Conservation (phyloP, 2,888 invertebrate species). For the Leptinotarsa juncta region DNA sequence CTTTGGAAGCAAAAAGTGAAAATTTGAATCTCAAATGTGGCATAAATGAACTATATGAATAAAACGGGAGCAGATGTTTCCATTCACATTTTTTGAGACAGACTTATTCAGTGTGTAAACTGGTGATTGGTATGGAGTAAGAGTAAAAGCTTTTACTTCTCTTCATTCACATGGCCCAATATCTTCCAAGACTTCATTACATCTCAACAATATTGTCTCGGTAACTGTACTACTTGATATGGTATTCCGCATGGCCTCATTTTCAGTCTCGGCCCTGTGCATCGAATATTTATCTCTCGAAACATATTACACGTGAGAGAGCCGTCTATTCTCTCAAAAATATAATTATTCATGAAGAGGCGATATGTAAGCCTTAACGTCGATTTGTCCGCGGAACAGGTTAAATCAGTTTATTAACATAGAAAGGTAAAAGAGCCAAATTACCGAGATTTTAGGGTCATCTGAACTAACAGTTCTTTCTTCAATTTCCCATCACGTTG, state of each 20-base stretch:
- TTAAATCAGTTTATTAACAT: conserved; percentile 37
- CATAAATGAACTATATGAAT: too few species aligned
- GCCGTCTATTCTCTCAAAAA: neutral
- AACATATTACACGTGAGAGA: conserved; percentile 4
- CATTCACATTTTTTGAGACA: too few species aligned
- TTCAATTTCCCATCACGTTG: conserved; percentile 3
- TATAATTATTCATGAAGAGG: conserved; percentile 9
- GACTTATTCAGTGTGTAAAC: too few species aligned
- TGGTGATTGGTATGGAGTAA: too few species aligned
- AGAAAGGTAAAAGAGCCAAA: conserved; percentile 33
- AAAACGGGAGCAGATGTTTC: too few species aligned
- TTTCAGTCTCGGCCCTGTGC: neutral
- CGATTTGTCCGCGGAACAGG: conserved; percentile 25
- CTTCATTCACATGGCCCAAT: too few species aligned
- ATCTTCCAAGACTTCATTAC: neutral
- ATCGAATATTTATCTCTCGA: conserved; percentile 1
- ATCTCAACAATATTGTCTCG: neutral
- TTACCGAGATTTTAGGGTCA: conserved; percentile 36
- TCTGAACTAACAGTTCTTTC: conserved; percentile 35
- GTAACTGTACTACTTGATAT: neutral
- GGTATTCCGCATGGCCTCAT: neutral
- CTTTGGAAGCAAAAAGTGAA: too few species aligned
- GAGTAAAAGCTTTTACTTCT: too few species aligned
- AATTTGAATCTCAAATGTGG: too few species aligned
- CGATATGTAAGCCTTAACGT: neutral